phyloP scores from a whole-genome alignment of 2,888 invertebrate species.

The Drosophila putrida region DNA sequence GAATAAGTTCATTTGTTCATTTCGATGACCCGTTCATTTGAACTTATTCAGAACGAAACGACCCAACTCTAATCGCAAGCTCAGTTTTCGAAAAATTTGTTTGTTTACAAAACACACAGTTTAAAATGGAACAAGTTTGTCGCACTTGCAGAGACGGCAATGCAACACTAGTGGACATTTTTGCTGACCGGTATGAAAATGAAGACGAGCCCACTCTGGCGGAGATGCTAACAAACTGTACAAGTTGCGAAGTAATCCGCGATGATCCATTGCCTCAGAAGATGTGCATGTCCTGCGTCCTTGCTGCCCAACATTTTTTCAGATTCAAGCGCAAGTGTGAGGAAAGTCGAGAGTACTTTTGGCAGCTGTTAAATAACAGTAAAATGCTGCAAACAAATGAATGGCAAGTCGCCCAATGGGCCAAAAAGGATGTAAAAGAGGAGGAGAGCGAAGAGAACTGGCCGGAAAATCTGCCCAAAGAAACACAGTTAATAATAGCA shows the following conservation, averaged over 20 bases:
- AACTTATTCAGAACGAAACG: too few species aligned
- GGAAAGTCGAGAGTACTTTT: conserved; percentile 62
- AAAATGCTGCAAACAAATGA: not conserved
- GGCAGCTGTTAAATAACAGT: conserved; percentile 20
- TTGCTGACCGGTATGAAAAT: conserved; percentile 15
- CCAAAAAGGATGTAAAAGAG: not conserved
- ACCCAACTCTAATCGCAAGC: too few species aligned
- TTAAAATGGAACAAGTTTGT: conserved; percentile 52
- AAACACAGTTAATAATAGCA: not conserved
- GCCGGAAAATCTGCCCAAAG: not conserved
- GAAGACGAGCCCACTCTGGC: conserved; percentile 41
- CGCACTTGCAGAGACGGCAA: conserved; percentile 63
- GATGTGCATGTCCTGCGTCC: conserved; percentile 72
- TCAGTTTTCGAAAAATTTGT: conserved; percentile 18
- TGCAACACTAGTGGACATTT: conserved; percentile 50
- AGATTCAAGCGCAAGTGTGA: conserved; percentile 78
- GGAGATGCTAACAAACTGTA: conserved; percentile 67
- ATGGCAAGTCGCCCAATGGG: not conserved
- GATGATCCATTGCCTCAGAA: conserved; percentile 66
- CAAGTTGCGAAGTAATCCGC: conserved; percentile 44
- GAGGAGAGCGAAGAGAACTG: not conserved
- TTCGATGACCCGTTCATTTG: too few species aligned
- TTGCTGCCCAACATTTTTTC: conserved; percentile 60
- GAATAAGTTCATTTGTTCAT: too few species aligned
- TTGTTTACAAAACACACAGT: conserved; percentile 18